Conservation (phyloP, 2,113 vertebrate species). For the Columbina picui region DNA sequence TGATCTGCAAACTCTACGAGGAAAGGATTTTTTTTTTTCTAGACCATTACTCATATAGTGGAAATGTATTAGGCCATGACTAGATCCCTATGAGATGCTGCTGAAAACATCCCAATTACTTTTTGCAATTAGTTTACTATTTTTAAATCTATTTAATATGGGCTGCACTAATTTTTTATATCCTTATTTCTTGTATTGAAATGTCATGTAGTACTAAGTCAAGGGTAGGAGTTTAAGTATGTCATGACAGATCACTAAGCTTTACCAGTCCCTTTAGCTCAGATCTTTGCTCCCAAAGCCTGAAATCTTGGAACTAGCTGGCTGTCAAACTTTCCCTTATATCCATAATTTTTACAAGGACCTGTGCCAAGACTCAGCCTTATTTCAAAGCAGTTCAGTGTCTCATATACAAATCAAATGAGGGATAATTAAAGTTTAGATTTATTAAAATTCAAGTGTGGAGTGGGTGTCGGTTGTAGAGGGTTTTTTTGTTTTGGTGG, state of each 20-base stretch:
- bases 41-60: neutral
- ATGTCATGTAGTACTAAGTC: neutral
- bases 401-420: neutral
- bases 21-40: neutral
- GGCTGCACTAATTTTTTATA: neutral
- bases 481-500: too few species aligned
- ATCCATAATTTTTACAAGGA: neutral
- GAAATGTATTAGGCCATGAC: neutral
- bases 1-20: neutral
- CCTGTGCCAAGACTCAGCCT: neutral
- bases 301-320: neutral
- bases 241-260: neutral
- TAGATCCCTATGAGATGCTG: neutral
- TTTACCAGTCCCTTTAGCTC: conserved; percentile 1
- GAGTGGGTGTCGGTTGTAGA: neutral
- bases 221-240: neutral
- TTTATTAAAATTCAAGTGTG: neutral
- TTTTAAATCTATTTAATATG: conserved; percentile 11
- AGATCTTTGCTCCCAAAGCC: neutral
- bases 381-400: neutral
- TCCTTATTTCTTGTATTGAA: neutral
- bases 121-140: conserved; percentile 25
- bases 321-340: neutral
- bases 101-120: conserved; percentile 4
- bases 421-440: neutral